Conservation (phyloP, 2,888 invertebrate genomes). For the Allolobophora icterica region DNA sequence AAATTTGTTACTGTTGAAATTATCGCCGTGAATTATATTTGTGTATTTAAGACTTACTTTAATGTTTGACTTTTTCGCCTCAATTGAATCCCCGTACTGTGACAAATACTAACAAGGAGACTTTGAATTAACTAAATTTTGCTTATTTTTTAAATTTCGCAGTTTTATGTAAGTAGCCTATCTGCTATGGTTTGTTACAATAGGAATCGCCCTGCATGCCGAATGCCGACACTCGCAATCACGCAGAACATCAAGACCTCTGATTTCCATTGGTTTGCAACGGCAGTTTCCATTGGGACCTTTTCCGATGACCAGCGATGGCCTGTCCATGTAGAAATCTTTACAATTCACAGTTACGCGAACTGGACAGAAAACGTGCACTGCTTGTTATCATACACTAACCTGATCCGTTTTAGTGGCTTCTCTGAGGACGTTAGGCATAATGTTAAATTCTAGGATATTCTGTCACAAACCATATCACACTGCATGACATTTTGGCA, state of each 20-base stretch:
- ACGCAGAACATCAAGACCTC: background rate
- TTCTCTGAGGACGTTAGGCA: too few relatives aligned
- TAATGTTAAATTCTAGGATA: background rate
- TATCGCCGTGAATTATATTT: too few relatives aligned
- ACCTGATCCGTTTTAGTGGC: background rate
- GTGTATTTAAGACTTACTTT: too few relatives aligned
- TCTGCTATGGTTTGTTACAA: background rate
- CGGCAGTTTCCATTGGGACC: background rate
- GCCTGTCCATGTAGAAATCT: background rate
- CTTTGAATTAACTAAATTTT: background rate
- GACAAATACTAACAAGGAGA: too few relatives aligned
- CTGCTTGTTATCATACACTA: background rate
- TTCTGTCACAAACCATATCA: background rate
- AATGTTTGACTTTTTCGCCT: too few relatives aligned
- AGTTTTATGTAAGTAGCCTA: background rate
- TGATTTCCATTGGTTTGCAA: background rate
- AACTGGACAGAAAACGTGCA: background rate
- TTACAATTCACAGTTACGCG: background rate
- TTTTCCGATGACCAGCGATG: background rate
- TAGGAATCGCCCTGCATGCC: background rate
- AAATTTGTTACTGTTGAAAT: too few relatives aligned
- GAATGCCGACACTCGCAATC: background rate
- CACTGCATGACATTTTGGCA: background rate
- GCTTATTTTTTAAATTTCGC: background rate
- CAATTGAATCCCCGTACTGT: too few relatives aligned